A percentile compares a stretch with the other conserved stretches of the same genome.
Conservation (phyloP, 2,888 invertebrate species). For the Hyposoter dolosus region DNA sequence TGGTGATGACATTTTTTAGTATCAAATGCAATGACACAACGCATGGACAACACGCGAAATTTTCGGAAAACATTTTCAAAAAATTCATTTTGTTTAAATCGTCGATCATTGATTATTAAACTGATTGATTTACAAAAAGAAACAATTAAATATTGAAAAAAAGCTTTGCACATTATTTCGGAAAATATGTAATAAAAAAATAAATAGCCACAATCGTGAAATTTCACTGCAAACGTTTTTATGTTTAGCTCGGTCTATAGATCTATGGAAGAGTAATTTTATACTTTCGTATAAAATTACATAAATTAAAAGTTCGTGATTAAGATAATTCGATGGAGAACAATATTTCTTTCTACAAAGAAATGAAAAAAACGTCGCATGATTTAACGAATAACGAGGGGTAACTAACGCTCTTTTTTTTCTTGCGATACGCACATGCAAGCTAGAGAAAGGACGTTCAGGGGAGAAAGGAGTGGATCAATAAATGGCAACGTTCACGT, state of each 20-base stretch:
- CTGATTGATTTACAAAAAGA: too few species aligned
- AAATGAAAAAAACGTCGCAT: conserved; percentile 1
- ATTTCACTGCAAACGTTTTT: not conserved
- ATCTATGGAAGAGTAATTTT: not conserved
- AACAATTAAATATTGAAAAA: too few species aligned
- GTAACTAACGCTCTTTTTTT: conserved; percentile 27
- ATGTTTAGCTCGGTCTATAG: not conserved
- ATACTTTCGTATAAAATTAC: not conserved
- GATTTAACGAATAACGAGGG: not conserved
- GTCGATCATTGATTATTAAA: too few species aligned
- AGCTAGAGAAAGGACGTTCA: conserved; percentile 6
- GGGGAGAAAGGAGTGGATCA: conserved; percentile 33
- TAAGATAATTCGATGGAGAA: not conserved
- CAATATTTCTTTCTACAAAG: not conserved
- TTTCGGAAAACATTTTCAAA: too few species aligned
- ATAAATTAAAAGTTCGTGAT: not conserved
- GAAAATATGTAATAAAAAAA: not conserved
- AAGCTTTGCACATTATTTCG: not conserved
- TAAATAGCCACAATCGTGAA: not conserved
- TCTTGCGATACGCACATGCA: conserved; percentile 16
- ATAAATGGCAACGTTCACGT: conserved; percentile 28
- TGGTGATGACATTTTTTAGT: too few species aligned
- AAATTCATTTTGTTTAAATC: too few species aligned
- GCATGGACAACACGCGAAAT: too few species aligned
- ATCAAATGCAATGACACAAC: too few species aligned